A percentile compares a stretch with the other conserved stretches of the same genome.
These are phyloP conservation scores for Oryzias javanicus DNA, from an alignment of 2,113 vertebrate species.

Conservation along the genomic window DNA sequence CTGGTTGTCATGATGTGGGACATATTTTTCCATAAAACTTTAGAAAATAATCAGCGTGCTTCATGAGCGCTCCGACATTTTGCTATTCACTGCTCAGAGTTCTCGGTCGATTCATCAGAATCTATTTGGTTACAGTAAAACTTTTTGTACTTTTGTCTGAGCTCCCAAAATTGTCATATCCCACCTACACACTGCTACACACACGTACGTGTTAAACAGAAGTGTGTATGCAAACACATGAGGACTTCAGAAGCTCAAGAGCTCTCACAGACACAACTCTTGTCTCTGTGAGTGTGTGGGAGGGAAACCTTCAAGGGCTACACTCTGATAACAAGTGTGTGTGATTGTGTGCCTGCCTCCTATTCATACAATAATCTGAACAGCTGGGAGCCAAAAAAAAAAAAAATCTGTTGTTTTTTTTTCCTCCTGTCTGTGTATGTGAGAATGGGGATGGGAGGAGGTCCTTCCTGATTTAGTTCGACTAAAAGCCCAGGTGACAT, in stretches of 20 bases:
- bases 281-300: constrained; percentile 46
- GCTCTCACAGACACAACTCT: constrained; percentile 44
- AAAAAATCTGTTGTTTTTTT: constrained; percentile 4
- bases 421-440: background rate
- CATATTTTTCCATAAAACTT: too few relatives aligned
- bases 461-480: constrained; percentile 44
- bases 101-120: background rate
- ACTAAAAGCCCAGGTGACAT: constrained; percentile 35
- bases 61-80: background rate
- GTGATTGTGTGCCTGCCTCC: constrained; percentile 2
- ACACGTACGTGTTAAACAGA: background rate
- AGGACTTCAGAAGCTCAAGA: constrained; percentile 42
- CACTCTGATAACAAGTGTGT: constrained; percentile 23
- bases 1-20: too few relatives aligned
- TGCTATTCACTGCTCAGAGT: background rate
- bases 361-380: constrained; percentile 13
- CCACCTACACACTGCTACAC: constrained; percentile 13
- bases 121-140: background rate
- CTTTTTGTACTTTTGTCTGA: constrained; percentile 15
- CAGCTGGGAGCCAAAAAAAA: background rate
- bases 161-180: constrained; percentile 6
- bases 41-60: background rate
- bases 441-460: background rate
- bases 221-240: constrained; percentile 31
- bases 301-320: constrained; percentile 50